phyloP scores from a whole-genome alignment of 35 echinoderm and acorn worm species.

The Apostichopus parvimensis region DNA sequence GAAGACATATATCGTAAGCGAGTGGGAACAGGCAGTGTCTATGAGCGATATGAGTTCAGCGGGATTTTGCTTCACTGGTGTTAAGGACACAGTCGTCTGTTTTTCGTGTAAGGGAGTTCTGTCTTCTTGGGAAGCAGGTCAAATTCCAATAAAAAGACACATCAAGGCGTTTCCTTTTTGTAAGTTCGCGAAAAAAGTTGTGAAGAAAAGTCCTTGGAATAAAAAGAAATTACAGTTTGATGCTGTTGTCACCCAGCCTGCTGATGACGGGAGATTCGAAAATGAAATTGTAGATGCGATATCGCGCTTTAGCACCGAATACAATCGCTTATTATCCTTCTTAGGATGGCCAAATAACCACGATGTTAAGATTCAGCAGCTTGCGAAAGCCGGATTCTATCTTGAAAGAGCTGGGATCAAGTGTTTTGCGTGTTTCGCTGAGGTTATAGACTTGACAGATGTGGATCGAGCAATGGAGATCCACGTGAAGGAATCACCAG shows the following conservation, averaged over 20 bases:
- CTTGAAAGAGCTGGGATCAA: slow-evolving; percentile 34
- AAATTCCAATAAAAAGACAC: slow-evolving; percentile 2
- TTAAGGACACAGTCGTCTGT: neutral
- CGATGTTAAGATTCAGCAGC: neutral
- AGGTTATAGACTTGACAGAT: slow-evolving; percentile 61
- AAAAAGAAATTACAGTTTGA: neutral
- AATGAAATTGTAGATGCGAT: neutral
- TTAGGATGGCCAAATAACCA: neutral
- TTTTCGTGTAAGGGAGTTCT: slow-evolving; percentile 22
- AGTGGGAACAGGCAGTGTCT: neutral
- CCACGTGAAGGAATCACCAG: slow-evolving; percentile 72
- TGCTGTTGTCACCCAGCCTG: neutral
- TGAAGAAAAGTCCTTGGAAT: neutral
- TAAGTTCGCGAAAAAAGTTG: slow-evolving; percentile 18
- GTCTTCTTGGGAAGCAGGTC: neutral
- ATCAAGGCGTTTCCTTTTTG: neutral
- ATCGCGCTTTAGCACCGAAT: neutral
- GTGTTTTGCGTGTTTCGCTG: slow-evolving; percentile 87
- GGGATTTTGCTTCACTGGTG: slow-evolving; percentile 14
- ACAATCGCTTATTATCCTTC: slow-evolving; percentile 25
- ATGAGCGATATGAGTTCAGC: neutral
- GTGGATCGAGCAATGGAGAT: slow-evolving; percentile 59
- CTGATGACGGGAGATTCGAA: neutral
- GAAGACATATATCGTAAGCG: neutral
- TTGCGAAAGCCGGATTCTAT: neutral